These are phyloP conservation scores for Caerostris darwini DNA, from an alignment of 1,140 invertebrate genomes.

Conservation along the genomic window DNA sequence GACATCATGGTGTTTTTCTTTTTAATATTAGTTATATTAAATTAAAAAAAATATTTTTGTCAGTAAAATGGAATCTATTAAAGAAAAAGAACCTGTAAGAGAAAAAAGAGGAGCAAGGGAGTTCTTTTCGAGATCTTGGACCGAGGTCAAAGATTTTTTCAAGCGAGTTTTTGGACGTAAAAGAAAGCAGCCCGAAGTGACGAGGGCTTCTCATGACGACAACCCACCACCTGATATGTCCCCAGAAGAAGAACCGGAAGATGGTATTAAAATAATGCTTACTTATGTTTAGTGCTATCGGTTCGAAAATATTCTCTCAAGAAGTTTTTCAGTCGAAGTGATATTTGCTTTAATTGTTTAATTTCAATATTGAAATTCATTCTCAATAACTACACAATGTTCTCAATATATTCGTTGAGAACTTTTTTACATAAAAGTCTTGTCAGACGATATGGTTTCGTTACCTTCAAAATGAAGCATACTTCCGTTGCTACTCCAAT, in stretches of 20 bases:
- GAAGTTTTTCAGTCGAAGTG: too few relatives aligned
- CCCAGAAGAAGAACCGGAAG: not conserved
- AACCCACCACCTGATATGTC: not conserved
- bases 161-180: slow-evolving; percentile 62
- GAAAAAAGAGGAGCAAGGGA: slow-evolving; percentile 45
- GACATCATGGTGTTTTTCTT: not conserved
- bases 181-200: not conserved
- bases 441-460: too few relatives aligned
- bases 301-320: too few relatives aligned
- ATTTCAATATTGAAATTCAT: too few relatives aligned
- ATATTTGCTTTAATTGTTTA: too few relatives aligned
- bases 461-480: too few relatives aligned
- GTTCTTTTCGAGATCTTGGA: slow-evolving; percentile 75
- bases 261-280: not conserved
- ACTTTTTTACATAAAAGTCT: too few relatives aligned
- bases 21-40: not conserved
- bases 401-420: too few relatives aligned
- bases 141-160: slow-evolving; percentile 75
- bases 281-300: too few relatives aligned
- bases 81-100: not conserved
- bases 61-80: not conserved
- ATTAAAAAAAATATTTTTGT: not conserved
- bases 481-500: too few relatives aligned
- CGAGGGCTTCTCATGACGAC: not conserved
- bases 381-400: too few relatives aligned